Conservation (phyloP, 2,113 vertebrate species). For the Crotalus tigris region DNA sequence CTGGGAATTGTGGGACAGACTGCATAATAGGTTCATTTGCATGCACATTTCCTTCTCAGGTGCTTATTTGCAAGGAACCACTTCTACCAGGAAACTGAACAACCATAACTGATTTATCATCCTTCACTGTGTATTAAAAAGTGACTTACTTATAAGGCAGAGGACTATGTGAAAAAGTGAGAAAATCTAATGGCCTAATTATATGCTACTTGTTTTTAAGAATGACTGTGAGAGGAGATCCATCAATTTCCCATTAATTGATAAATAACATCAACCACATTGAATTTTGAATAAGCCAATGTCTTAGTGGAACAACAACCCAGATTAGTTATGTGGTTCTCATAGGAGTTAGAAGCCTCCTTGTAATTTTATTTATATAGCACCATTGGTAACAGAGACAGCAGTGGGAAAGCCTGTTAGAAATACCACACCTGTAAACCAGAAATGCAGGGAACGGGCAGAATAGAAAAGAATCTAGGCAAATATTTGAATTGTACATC, state of each 20-base stretch:
- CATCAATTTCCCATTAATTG: constrained; percentile 24
- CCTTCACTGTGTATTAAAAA: constrained; percentile 40
- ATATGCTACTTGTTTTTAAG: neutral
- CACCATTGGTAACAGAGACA: neutral
- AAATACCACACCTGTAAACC: neutral
- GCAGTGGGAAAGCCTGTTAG: neutral
- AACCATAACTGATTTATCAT: constrained; percentile 51
- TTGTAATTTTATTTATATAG: neutral
- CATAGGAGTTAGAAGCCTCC: neutral
- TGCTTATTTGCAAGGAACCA: constrained; percentile 58
- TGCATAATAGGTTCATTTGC: constrained; percentile 51
- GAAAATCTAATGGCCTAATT: constrained; percentile 15
- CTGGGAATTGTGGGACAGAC: constrained; percentile 52
- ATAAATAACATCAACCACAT: constrained; percentile 9
- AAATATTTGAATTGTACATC: neutral
- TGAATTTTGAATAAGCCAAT: constrained; percentile 32
- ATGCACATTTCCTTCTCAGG: constrained; percentile 45
- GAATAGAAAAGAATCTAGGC: neutral
- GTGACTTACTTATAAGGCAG: neutral
- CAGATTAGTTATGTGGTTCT: neutral
- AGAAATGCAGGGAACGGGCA: neutral
- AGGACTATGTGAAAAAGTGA: neutral
- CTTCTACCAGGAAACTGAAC: constrained; percentile 44
- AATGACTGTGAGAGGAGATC: neutral
- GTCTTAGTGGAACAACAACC: constrained; percentile 36